phyloP scores from a whole-genome alignment of 1,140 invertebrate genomes.

The Leptinotarsa undecemlineata region DNA sequence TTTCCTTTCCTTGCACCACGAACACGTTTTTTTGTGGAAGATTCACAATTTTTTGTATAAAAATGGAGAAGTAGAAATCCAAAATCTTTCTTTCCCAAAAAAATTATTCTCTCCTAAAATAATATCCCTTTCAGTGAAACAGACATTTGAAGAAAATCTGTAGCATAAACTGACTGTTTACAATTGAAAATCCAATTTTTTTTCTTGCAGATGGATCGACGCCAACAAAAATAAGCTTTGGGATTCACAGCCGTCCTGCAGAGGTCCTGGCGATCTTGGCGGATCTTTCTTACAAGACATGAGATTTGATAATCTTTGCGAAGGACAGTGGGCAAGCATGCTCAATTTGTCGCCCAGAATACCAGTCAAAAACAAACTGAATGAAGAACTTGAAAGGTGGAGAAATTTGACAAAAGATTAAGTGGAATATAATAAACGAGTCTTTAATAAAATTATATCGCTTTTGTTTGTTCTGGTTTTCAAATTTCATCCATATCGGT shows the following conservation, averaged over 20 bases:
- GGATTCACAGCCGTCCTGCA: conserved; percentile 74
- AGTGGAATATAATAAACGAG: neutral
- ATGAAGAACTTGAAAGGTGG: conserved; percentile 10
- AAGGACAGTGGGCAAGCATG: conserved; percentile 85
- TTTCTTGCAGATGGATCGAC: conserved; percentile 65
- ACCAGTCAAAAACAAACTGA: conserved; percentile 52
- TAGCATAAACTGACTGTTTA: too few species aligned
- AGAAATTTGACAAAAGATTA: conserved; percentile 8
- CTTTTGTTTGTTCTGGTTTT: too few species aligned
- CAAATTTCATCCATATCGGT: too few species aligned
- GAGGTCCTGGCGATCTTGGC: conserved; percentile 73
- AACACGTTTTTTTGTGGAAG: too few species aligned
- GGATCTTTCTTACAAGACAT: conserved; percentile 70
- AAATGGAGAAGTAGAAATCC: too few species aligned
- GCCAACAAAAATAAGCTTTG: conserved; percentile 70
- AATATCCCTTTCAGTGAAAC: neutral
- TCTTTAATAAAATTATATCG: too few species aligned
- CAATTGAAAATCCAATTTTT: neutral
- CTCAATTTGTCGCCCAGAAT: conserved; percentile 70
- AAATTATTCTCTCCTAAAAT: too few species aligned
- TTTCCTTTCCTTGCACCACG: too few species aligned
- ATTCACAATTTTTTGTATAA: too few species aligned
- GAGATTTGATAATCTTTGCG: conserved; percentile 79
- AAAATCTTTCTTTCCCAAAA: too few species aligned
- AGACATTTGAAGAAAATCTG: too few species aligned